Evolutionary conservation across 2,888 invertebrate genomes (phyloP).

Genomic region (Hypercompe scribonia): DNA sequence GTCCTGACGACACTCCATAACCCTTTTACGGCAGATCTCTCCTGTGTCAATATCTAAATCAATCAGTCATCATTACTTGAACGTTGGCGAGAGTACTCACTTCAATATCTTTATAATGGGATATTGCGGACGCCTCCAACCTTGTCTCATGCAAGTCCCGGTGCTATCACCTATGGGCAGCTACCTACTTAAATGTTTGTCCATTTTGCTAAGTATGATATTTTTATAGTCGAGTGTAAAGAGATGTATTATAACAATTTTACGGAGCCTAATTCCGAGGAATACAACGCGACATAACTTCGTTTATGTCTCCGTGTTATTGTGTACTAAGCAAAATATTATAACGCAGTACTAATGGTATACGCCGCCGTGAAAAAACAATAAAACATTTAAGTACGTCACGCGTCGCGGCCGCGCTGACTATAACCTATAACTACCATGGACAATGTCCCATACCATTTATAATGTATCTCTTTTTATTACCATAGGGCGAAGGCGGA

Average conservation of each 20-base stretch:
- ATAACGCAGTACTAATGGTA: constrained; percentile 73
- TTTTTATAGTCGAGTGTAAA: constrained; percentile 30
- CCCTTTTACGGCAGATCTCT: constrained; percentile 69
- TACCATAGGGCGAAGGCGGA: constrained; percentile 68
- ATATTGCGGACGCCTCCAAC: background rate
- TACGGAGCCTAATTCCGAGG: constrained; percentile 56
- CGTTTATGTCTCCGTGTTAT: constrained; percentile 61
- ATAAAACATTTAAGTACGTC: constrained; percentile 81
- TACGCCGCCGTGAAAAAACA: constrained; percentile 75
- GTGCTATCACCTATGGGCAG: background rate
- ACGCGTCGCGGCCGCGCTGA: constrained; percentile 64
- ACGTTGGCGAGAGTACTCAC: constrained; percentile 13
- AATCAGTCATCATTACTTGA: constrained; percentile 52
- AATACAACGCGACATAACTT: constrained; percentile 53
- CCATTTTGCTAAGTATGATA: constrained; percentile 4
- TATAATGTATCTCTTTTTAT: constrained; percentile 81
- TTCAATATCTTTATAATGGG: background rate
- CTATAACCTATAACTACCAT: constrained; percentile 72
- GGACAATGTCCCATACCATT: constrained; percentile 78
- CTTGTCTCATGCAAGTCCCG: background rate
- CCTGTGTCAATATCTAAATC: constrained; percentile 58
- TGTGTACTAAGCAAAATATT: constrained; percentile 70
- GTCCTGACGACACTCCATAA: constrained; percentile 70
- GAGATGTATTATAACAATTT: constrained; percentile 42
- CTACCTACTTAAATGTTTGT: constrained; percentile 4